Evolutionary conservation across 2,113 vertebrate genomes (phyloP).

Genomic region (Leuciscus idus): DNA sequence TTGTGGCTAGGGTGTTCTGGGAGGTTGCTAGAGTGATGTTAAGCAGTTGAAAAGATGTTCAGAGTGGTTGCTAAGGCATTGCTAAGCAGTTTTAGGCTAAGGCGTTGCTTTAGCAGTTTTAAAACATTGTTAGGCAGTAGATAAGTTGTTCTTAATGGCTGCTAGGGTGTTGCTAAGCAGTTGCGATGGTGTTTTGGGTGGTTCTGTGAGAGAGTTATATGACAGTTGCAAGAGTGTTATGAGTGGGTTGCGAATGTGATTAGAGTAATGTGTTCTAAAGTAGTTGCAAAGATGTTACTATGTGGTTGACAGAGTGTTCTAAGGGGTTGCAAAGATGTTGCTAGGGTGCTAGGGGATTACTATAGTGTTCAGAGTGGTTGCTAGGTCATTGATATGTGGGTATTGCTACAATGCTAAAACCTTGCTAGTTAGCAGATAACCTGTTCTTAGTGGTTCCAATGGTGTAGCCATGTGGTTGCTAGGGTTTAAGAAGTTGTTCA

Average conservation of each 20-base stretch:
- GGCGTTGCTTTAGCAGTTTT: too few relatives aligned
- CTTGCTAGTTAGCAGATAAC: not conserved
- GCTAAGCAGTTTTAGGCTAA: not conserved
- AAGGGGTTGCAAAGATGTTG: too few relatives aligned
- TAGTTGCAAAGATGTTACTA: not conserved
- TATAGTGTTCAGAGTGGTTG: not conserved
- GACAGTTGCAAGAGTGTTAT: not conserved
- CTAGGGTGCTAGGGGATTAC: too few relatives aligned
- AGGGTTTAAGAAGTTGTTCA: not conserved
- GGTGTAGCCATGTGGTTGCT: not conserved
- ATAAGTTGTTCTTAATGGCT: not conserved
- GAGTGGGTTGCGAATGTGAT: too few relatives aligned
- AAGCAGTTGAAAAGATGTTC: not conserved
- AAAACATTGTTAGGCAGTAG: not conserved
- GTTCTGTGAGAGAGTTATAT: not conserved
- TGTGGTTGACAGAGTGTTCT: too few relatives aligned
- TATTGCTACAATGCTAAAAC: not conserved
- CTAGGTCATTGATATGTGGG: not conserved
- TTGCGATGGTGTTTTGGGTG: not conserved
- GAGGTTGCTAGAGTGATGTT: too few relatives aligned
- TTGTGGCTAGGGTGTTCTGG: too few relatives aligned
- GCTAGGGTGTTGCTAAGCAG: not conserved
- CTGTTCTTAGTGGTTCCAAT: too few relatives aligned
- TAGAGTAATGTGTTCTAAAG: too few relatives aligned
- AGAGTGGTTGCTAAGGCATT: not conserved